A percentile compares a stretch with the other conserved stretches of the same genome.
These are phyloP conservation scores for Gymnogyps californianus DNA, from an alignment of 2,113 vertebrate species.

Conservation along the genomic window DNA sequence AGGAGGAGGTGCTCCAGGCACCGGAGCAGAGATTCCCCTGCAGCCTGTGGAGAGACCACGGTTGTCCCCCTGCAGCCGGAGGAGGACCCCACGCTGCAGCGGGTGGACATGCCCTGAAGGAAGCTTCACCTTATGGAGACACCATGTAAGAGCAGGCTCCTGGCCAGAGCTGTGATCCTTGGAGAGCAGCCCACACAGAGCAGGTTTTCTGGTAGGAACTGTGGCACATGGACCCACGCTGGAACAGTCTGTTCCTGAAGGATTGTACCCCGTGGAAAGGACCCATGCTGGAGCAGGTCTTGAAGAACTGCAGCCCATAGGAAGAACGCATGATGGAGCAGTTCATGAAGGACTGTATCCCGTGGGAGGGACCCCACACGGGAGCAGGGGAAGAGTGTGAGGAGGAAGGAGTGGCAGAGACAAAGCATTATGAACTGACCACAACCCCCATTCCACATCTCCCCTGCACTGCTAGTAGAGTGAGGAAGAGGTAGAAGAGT, in stretches of 20 bases:
- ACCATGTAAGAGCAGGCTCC: not conserved
- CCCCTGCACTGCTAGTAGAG: not conserved
- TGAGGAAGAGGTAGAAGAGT: not conserved
- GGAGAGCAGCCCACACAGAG: fast-evolving
- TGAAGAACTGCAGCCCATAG: not conserved
- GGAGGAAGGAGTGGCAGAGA: not conserved
- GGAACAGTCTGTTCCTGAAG: not conserved
- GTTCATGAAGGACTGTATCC: not conserved
- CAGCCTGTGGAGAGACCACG: not conserved
- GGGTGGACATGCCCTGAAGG: fast-evolving
- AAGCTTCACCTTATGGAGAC: not conserved
- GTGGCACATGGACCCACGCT: not conserved
- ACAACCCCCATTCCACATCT: not conserved
- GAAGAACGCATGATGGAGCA: not conserved
- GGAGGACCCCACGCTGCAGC: fast-evolving
- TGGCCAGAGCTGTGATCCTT: not conserved
- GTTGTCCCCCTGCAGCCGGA: not conserved
- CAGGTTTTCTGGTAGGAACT: not conserved
- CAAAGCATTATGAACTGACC: not conserved
- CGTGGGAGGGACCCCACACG: not conserved
- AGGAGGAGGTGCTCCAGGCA: not conserved
- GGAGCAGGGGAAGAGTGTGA: not conserved
- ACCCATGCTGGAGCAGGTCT: not conserved
- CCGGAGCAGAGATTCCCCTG: not conserved
- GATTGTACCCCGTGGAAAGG: not conserved